These are phyloP conservation scores for Philhelius pedissequus DNA, from an alignment of 2,888 invertebrate species.

Conservation along the genomic window DNA sequence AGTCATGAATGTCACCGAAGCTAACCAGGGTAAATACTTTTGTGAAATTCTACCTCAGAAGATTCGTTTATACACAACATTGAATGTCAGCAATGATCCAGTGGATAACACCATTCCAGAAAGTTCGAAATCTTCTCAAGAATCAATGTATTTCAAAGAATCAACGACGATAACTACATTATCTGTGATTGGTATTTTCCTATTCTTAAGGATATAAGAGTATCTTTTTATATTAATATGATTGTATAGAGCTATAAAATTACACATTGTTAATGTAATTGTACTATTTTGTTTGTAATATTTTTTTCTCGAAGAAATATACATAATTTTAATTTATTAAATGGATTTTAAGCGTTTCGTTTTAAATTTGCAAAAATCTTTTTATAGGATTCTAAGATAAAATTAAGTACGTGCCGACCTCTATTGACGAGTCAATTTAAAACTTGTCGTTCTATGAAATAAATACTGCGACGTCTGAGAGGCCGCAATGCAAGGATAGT, in stretches of 20 bases:
- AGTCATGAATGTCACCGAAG: slow-evolving; percentile 71
- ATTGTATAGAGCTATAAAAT: slow-evolving; percentile 19
- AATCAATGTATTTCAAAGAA: slow-evolving; percentile 25
- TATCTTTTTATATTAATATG: not conserved
- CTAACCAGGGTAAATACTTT: slow-evolving; percentile 70
- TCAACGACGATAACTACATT: not conserved
- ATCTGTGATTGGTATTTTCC: slow-evolving; percentile 59
- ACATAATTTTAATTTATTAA: slow-evolving; percentile 63
- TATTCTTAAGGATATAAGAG: slow-evolving; percentile 57
- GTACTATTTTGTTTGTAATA: slow-evolving; percentile 41
- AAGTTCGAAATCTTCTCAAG: slow-evolving; percentile 71
- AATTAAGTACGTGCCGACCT: too few relatives aligned
- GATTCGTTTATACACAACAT: slow-evolving; percentile 61
- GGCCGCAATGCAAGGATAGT: too few relatives aligned
- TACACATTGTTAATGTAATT: slow-evolving; percentile 47
- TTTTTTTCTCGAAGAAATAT: slow-evolving; percentile 51
- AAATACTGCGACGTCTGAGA: too few relatives aligned
- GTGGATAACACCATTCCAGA: slow-evolving; percentile 72
- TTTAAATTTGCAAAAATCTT: not conserved
- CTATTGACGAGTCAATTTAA: too few relatives aligned
- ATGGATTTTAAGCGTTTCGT: not conserved
- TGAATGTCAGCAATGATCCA: slow-evolving; percentile 68
- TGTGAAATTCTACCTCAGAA: slow-evolving; percentile 71
- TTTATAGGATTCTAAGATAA: too few relatives aligned
- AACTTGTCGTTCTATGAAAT: too few relatives aligned